phyloP scores from a whole-genome alignment of 2,113 vertebrate species.

The Mystacornis crossleyi region DNA sequence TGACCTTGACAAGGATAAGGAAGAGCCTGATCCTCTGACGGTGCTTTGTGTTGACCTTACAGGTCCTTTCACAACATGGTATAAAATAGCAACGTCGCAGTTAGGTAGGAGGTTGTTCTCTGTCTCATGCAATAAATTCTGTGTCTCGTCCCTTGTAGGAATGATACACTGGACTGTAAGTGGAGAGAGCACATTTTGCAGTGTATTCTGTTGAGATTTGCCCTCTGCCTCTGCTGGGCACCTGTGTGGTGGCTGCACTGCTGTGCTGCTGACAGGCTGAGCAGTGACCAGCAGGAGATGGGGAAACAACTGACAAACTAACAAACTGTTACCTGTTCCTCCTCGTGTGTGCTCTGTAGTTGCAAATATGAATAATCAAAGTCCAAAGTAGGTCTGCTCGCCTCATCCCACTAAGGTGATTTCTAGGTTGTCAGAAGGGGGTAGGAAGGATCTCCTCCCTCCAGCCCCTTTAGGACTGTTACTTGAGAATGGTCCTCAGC shows the following conservation, averaged over 20 bases:
- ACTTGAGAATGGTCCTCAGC: background rate
- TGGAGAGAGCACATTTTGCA: background rate
- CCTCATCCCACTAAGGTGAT: background rate
- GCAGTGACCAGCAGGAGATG: background rate
- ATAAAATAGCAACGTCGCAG: background rate
- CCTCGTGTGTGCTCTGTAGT: background rate
- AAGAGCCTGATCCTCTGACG: background rate
- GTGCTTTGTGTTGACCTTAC: background rate
- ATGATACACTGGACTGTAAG: background rate
- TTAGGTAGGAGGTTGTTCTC: background rate
- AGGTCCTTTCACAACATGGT: background rate
- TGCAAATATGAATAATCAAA: background rate
- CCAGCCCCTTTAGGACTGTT: background rate
- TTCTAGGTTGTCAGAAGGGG: background rate
- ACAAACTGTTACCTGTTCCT: background rate
- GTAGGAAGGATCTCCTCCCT: background rate
- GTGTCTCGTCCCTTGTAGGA: accelerated
- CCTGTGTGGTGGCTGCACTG: background rate
- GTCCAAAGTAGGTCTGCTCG: background rate
- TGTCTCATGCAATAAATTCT: background rate
- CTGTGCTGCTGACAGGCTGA: background rate
- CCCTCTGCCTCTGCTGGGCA: background rate
- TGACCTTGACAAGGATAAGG: background rate
- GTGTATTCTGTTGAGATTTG: background rate
- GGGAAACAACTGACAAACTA: background rate